phyloP scores from a whole-genome alignment of 2,888 invertebrate species.

The Tachina fera region DNA sequence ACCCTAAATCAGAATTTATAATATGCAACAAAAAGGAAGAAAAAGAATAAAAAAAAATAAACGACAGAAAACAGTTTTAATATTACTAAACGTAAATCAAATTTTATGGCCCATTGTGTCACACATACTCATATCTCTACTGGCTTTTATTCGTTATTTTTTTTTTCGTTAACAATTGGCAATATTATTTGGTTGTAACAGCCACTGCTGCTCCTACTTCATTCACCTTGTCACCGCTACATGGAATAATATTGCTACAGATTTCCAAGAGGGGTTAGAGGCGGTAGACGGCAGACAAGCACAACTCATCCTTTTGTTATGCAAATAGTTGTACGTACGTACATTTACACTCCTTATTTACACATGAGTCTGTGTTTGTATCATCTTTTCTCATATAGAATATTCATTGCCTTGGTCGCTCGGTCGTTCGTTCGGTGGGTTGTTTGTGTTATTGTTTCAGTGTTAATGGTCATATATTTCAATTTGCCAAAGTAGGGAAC shows the following conservation, averaged over 20 bases:
- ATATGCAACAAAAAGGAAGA: slow-evolving; percentile 58
- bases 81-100: slow-evolving; percentile 81
- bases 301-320: slow-evolving; percentile 11
- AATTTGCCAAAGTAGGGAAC: slow-evolving; percentile 71
- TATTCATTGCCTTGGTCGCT: slow-evolving; percentile 60
- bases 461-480: slow-evolving; percentile 71
- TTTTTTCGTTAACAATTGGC: slow-evolving; percentile 53
- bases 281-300: background rate
- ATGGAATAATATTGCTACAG: slow-evolving; percentile 47
- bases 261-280: slow-evolving; percentile 5
- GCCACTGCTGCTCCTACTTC: slow-evolving; percentile 20
- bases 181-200: slow-evolving; percentile 55
- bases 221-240: slow-evolving; percentile 39
- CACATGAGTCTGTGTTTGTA: no score
- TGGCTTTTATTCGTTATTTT: slow-evolving; percentile 7
- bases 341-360: slow-evolving; percentile 20
- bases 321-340: slow-evolving; percentile 7
- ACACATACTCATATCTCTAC: slow-evolving; percentile 43
- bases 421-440: background rate
- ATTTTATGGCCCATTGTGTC: slow-evolving; percentile 77
- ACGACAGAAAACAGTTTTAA: slow-evolving; percentile 74
- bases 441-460: slow-evolving; percentile 65
- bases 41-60: slow-evolving; percentile 61
- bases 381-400: slow-evolving; percentile 65
- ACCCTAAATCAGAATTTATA: slow-evolving; percentile 72